Evolutionary conservation across 2,888 invertebrate species (phyloP).

Genomic region (Nephrotoma appendiculata): DNA sequence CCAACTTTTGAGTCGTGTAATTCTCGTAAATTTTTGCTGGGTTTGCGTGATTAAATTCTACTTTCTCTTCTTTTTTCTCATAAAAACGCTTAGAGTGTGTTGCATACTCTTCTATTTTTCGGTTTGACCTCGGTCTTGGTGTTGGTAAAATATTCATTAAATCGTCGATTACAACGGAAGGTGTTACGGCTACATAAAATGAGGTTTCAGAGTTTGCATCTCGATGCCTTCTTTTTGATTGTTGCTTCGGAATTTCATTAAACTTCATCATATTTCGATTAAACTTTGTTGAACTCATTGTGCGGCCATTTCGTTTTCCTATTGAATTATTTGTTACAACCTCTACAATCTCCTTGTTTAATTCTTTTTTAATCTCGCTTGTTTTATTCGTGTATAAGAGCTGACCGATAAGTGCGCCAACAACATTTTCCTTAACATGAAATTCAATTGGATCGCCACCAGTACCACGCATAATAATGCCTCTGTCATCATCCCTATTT

Average conservation of each 20-base stretch:
- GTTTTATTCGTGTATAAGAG: constrained; percentile 40
- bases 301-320: constrained; percentile 11
- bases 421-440: constrained; percentile 59
- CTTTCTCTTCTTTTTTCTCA: not conserved
- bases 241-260: constrained; percentile 5
- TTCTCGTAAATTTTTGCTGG: not conserved
- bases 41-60: not conserved
- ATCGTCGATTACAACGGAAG: constrained; percentile 8
- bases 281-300: constrained; percentile 12
- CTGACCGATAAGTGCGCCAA: constrained; percentile 58
- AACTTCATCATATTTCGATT: constrained; percentile 8
- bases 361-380: constrained; percentile 11
- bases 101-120: not conserved
- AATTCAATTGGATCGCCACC: constrained; percentile 57
- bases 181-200: constrained; percentile 8
- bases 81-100: not conserved
- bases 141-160: not conserved
- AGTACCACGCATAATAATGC: constrained; percentile 50
- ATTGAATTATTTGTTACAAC: not conserved
- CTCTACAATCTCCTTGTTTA: not conserved
- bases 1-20: not conserved
- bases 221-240: constrained; percentile 7
- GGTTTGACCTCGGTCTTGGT: not conserved
- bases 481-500: constrained; percentile 55
- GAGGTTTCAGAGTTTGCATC: constrained; percentile 1